Percentiles rank a stretch among this genome's conserved stretches.
Conservation (phyloP, 2,888 invertebrate species). For the Andrena haemorrhoa region DNA sequence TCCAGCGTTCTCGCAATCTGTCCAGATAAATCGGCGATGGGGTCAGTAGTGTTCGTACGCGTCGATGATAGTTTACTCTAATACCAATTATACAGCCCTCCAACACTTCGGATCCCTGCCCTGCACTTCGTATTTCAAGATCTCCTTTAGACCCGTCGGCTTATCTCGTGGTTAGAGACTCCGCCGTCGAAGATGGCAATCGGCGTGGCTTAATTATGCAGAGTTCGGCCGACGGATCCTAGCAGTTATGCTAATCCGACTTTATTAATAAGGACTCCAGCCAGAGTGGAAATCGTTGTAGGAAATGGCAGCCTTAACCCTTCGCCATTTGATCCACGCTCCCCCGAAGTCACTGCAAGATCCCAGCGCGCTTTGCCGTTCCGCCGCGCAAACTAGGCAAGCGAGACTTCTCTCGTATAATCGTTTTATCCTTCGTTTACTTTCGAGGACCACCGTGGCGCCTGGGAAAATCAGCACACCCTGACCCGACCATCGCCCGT, state of each 20-base stretch:
- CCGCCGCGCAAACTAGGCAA: slow-evolving; percentile 70
- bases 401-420: slow-evolving; percentile 81
- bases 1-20: not conserved
- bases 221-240: slow-evolving; percentile 71
- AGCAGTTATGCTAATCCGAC: slow-evolving; percentile 79
- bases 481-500: slow-evolving; percentile 46
- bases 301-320: slow-evolving; percentile 75
- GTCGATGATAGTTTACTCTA: not conserved
- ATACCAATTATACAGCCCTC: not conserved
- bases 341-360: slow-evolving; percentile 19
- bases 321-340: slow-evolving; percentile 72
- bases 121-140: slow-evolving; percentile 19
- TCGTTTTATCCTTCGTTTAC: slow-evolving; percentile 79
- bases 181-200: slow-evolving; percentile 69
- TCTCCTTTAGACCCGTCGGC: slow-evolving; percentile 34
- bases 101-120: not conserved
- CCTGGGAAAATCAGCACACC: slow-evolving; percentile 75
- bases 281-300: slow-evolving; percentile 77
- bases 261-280: slow-evolving; percentile 82
- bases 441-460: slow-evolving; percentile 49
- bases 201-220: slow-evolving; percentile 76
- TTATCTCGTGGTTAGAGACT: slow-evolving; percentile 62
- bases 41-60: not conserved
- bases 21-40: not conserved
- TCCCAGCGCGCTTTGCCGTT: slow-evolving; percentile 43